Conservation (phyloP, 1,140 invertebrate species). For the Scylla paramamosain region DNA sequence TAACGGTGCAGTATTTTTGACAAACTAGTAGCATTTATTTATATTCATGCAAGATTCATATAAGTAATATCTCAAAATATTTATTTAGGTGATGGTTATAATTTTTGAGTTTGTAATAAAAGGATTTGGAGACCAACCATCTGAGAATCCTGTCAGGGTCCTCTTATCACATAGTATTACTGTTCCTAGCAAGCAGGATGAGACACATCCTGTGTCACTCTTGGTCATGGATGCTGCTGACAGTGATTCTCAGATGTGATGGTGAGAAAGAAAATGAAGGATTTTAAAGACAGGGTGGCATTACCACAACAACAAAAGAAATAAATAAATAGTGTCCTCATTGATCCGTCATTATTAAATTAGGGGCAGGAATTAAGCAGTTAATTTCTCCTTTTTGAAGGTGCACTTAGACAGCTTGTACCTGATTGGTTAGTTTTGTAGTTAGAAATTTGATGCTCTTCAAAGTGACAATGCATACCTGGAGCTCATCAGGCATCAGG, state of each 20-base stretch:
- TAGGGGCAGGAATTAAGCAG: not conserved
- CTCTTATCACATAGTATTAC: not conserved
- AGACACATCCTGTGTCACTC: not conserved
- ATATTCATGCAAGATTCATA: constrained; percentile 24
- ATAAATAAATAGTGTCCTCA: not conserved
- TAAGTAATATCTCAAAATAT: not conserved
- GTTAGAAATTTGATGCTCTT: not conserved
- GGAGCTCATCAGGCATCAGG: not conserved
- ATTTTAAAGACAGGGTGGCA: not conserved
- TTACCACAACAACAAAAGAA: not conserved
- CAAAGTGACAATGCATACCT: not conserved
- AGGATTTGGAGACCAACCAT: not conserved
- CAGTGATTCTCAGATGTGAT: not conserved
- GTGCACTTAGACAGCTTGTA: constrained; percentile 21
- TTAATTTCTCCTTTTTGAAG: not conserved
- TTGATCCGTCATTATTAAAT: not conserved
- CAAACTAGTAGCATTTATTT: not conserved
- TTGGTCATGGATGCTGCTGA: not conserved
- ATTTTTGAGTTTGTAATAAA: not conserved
- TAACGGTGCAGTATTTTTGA: constrained; percentile 37
- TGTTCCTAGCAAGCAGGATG: not conserved
- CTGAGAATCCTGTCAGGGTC: not conserved
- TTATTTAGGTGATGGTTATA: not conserved
- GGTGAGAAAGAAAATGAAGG: not conserved
- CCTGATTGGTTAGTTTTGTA: not conserved